These are phyloP conservation scores for Lepidurus couesii DNA, from an alignment of 1,140 invertebrate species.

Conservation along the genomic window DNA sequence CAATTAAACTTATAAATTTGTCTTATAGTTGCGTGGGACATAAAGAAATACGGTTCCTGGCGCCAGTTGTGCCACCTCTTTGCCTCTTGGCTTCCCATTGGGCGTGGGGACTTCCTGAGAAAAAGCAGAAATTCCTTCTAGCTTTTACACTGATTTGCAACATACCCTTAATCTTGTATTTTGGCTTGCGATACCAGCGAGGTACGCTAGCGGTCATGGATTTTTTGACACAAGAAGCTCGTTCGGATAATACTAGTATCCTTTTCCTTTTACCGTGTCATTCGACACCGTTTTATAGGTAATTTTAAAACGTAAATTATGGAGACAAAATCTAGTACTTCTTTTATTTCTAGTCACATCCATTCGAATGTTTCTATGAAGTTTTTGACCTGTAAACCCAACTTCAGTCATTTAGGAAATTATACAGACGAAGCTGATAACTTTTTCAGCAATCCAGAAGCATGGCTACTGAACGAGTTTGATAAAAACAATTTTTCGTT, in stretches of 20 bases:
- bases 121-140: conserved; percentile 25
- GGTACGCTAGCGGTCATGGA: conserved; percentile 71
- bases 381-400: conserved; percentile 85
- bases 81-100: conserved; percentile 41
- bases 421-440: conserved; percentile 73
- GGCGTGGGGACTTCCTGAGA: background rate
- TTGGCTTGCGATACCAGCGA: conserved; percentile 71
- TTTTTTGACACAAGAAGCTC: conserved; percentile 52
- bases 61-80: conserved; percentile 70
- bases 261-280: conserved; percentile 94
- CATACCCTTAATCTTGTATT: conserved; percentile 52
- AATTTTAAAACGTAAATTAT: conserved; percentile 35
- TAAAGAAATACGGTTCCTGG: conserved; percentile 89
- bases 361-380: conserved; percentile 69
- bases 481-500: conserved; percentile 44
- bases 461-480: conserved; percentile 61
- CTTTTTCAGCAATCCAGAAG: conserved; percentile 67
- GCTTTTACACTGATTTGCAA: conserved; percentile 43
- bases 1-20: conserved; percentile 34
- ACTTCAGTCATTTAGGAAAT: conserved; percentile 54
- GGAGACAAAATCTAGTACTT: background rate
- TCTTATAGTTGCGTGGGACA: conserved; percentile 67
- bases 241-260: conserved; percentile 53
- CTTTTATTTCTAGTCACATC: conserved; percentile 60
- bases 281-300: conserved; percentile 79